Base-by-base conservation (phyloP, 2,888 invertebrate species). In the Pyrrhosoma nymphula region DNA sequence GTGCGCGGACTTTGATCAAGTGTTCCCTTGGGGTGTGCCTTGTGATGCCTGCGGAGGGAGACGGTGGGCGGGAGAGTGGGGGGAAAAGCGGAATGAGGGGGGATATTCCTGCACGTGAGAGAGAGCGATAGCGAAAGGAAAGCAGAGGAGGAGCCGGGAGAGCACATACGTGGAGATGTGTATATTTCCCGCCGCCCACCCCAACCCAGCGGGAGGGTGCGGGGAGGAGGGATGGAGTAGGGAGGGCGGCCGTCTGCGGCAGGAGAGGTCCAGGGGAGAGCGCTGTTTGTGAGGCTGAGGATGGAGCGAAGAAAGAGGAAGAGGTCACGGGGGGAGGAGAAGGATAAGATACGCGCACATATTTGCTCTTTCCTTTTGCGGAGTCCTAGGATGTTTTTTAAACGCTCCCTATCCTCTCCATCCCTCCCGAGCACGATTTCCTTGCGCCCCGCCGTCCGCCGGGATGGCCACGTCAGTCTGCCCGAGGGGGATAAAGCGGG, bases 1-100 rank as follows among this genome's bases (percentile, higher is more conserved):
- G 82, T 30, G 35, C 82, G 82, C 82, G 82, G 82, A 82, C 82
- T 82, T 82, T 82, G 82, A 82, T 82, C 35, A 82, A 82, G 82
- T 82, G 82, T 35, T 82, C 82, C 82, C 82, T 82, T 16, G 35
- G 82, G 47, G 23, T 89, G n/a, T 26, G 89, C 56, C n/a, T 56
- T n/a, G 47, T 89, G 89, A 47, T 60, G 56, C 55, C 26, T 26
- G 39, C n/a, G 39, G 47, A n/a, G 39, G 23, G 35, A n/a, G 30
- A 55, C 12, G 18, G 39, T 26, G 14, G 39, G 23, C 16, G 82
- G 30, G 35, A 16, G 18, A 1, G 8, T 18, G 82, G 35, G 4
- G 82, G 35, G 35, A 69, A n/a, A n/a, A n/a, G n/a, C n/a, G n/a
- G n/a, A n/a, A n/a, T n/a, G n/a, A n/a, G n/a, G n/a, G n/a, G n/a